phyloP scores from a whole-genome alignment of 2,113 vertebrate species.

The Heterotilapia buettikoferi region DNA sequence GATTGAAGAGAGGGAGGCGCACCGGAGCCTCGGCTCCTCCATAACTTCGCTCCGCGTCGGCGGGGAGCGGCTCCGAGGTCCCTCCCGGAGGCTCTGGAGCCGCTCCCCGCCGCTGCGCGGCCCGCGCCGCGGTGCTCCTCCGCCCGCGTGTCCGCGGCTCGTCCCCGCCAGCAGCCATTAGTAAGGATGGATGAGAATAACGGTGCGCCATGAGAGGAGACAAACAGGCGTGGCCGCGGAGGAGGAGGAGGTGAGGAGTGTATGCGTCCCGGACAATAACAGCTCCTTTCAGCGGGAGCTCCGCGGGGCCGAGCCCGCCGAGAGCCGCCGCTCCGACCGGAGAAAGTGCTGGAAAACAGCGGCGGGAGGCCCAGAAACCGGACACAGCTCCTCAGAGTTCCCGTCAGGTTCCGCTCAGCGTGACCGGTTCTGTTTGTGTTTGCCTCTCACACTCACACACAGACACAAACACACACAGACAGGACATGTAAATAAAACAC shows the following conservation, averaged over 20 bases:
- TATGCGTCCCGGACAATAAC: conserved; percentile 2
- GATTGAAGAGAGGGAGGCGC: background rate
- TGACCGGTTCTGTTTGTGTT: background rate
- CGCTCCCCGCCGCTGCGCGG: background rate
- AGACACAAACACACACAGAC: background rate
- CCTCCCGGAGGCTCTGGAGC: background rate
- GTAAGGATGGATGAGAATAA: conserved; percentile 49
- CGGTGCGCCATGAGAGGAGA: conserved; percentile 39
- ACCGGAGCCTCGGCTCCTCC: background rate
- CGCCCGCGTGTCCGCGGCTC: background rate
- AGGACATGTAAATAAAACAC: background rate
- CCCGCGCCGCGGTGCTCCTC: background rate
- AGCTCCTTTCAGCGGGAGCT: background rate
- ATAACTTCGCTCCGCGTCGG: conserved; percentile 10
- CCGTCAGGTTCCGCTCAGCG: background rate
- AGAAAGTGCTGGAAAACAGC: conserved; percentile 1
- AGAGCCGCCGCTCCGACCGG: background rate
- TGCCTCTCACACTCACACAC: background rate
- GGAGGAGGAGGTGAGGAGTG: background rate
- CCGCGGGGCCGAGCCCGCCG: background rate
- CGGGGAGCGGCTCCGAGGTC: background rate
- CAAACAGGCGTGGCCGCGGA: conserved; percentile 47
- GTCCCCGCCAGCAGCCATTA: background rate
- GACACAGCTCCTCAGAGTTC: background rate
- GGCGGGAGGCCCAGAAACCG: background rate